Percentiles rank a stretch among this genome's conserved stretches.
These are phyloP conservation scores for Ornithoptera priamus DNA, from an alignment of 2,888 invertebrate genomes.

Conservation along the genomic window DNA sequence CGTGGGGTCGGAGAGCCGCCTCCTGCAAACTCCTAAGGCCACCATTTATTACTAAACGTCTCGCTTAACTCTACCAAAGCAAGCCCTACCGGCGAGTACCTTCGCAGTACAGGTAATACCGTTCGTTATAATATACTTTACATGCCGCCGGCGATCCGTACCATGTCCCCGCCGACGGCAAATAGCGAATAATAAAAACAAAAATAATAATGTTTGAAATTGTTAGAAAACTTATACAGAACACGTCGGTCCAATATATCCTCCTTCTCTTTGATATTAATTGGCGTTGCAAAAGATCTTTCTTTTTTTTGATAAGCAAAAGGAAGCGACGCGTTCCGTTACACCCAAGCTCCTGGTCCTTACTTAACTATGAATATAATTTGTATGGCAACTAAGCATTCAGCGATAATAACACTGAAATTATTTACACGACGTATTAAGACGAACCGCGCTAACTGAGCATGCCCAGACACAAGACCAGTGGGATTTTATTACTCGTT, in stretches of 20 bases:
- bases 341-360: slow-evolving; percentile 51
- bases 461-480: slow-evolving; percentile 17
- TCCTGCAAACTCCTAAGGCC: slow-evolving; percentile 69
- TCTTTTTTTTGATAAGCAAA: neutral
- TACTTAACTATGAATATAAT: slow-evolving; percentile 71
- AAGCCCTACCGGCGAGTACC: slow-evolving; percentile 50
- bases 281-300: neutral
- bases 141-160: slow-evolving; percentile 49
- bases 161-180: slow-evolving; percentile 44
- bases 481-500: neutral
- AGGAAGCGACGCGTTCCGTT: slow-evolving; percentile 39
- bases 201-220: slow-evolving; percentile 18
- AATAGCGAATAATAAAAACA: slow-evolving; percentile 12
- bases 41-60: slow-evolving; percentile 72
- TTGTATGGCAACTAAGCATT: slow-evolving; percentile 78
- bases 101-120: slow-evolving; percentile 26
- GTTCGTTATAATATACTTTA: slow-evolving; percentile 39
- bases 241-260: neutral
- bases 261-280: neutral
- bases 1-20: slow-evolving; percentile 36
- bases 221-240: slow-evolving; percentile 26
- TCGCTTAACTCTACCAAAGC: slow-evolving; percentile 55
- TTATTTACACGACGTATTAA: slow-evolving; percentile 62
- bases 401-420: slow-evolving; percentile 65
- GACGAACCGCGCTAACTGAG: slow-evolving; percentile 27